Conservation (phyloP, 2,888 invertebrate species). For the Thera britannica region DNA sequence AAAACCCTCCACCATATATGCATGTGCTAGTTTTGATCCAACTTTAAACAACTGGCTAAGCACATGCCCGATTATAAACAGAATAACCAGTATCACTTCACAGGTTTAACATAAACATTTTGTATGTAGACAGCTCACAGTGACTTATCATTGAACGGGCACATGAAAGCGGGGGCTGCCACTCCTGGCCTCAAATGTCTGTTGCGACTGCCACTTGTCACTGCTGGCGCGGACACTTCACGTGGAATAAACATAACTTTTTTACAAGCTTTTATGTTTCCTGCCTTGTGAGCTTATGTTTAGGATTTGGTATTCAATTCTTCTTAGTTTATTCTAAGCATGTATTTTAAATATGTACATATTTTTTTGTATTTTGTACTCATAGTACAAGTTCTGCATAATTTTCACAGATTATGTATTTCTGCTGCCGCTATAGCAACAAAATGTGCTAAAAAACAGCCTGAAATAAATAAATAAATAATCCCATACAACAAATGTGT, state of each 20-base stretch:
- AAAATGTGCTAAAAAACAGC: too few species aligned
- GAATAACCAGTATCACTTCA: slow-evolving; percentile 15
- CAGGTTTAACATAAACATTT: slow-evolving; percentile 26
- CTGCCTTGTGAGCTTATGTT: neutral
- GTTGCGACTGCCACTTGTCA: slow-evolving; percentile 26
- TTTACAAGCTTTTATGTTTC: slow-evolving; percentile 19
- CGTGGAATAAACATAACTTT: slow-evolving; percentile 28
- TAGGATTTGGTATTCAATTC: neutral
- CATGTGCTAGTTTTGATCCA: neutral
- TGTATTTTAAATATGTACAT: too few species aligned
- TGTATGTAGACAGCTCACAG: slow-evolving; percentile 27
- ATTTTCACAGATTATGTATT: too few species aligned
- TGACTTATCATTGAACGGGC: slow-evolving; percentile 29
- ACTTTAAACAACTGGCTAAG: slow-evolving; percentile 5
- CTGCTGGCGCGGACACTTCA: slow-evolving; percentile 30
- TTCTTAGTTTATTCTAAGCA: neutral
- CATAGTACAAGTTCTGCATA: too few species aligned
- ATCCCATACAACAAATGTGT: too few species aligned
- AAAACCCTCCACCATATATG: neutral
- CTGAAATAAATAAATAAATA: too few species aligned
- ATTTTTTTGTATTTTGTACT: too few species aligned
- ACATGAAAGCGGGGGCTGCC: slow-evolving; percentile 20
- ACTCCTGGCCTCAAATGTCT: slow-evolving; percentile 31
- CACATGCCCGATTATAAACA: slow-evolving; percentile 10
- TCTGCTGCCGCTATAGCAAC: too few species aligned